Evolutionary conservation across 2,888 invertebrate genomes (phyloP).

Genomic region (Sacculina carcini): DNA sequence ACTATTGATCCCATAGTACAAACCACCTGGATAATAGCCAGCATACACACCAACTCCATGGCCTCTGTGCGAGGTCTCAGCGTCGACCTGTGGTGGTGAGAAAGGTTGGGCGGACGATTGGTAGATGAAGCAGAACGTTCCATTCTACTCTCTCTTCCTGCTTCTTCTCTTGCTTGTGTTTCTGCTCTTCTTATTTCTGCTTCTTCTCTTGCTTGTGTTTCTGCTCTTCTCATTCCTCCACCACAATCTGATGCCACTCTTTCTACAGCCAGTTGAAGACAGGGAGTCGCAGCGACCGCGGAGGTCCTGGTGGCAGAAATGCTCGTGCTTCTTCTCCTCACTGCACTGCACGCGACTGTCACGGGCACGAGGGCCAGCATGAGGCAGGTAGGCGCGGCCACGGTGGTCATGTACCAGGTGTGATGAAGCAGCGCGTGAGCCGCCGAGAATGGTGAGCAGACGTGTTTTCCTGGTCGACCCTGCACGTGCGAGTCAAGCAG

Average conservation of each 20-base stretch:
- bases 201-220: background rate
- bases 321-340: too few relatives aligned
- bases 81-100: background rate
- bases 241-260: background rate
- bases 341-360: too few relatives aligned
- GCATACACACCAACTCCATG: background rate
- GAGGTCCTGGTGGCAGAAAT: too few relatives aligned
- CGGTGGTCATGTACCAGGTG: background rate
- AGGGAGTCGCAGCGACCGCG: too few relatives aligned
- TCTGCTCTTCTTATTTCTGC: background rate
- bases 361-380: background rate
- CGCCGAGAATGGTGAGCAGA: background rate
- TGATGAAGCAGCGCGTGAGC: background rate
- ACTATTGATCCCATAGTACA: background rate
- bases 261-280: background rate
- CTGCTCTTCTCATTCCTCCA: background rate
- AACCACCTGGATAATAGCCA: background rate
- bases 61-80: background rate
- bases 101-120: too few relatives aligned
- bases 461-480: background rate
- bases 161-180: background rate
- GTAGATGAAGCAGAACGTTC: too few relatives aligned
- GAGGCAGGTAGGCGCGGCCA: background rate
- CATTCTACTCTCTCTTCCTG: background rate
- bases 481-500: background rate